These are phyloP conservation scores for Morpho deidamia DNA, from an alignment of 2,888 invertebrate species.

Conservation along the genomic window DNA sequence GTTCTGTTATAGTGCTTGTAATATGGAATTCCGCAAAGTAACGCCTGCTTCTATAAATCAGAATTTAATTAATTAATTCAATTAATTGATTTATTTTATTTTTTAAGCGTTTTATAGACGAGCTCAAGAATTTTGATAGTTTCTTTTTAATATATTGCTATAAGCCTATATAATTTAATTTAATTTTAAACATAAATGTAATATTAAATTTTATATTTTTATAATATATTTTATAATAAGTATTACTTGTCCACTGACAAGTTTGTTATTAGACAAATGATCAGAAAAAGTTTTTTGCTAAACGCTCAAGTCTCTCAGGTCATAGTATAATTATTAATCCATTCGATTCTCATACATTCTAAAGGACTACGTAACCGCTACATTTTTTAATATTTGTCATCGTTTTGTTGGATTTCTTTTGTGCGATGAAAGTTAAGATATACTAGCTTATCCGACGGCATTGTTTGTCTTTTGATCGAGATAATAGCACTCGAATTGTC, in stretches of 20 bases:
- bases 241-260: not conserved
- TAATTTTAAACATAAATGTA: not conserved
- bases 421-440: conserved; percentile 33
- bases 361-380: conserved; percentile 56
- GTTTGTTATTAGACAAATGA: too few species aligned
- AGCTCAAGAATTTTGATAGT: not conserved
- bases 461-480: conserved; percentile 18
- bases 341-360: conserved; percentile 49
- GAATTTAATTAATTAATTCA: too few species aligned
- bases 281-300: too few species aligned
- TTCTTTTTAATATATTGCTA: not conserved
- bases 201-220: too few species aligned
- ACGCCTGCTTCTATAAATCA: too few species aligned
- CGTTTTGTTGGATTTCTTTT: conserved; percentile 18
- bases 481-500: conserved; percentile 43
- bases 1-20: too few species aligned
- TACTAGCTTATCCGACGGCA: conserved; percentile 28
- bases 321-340: conserved; percentile 25
- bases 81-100: too few species aligned
- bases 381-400: conserved; percentile 38
- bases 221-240: too few species aligned
- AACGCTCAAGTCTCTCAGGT: conserved; percentile 28
- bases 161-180: not conserved
- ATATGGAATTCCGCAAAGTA: too few species aligned
- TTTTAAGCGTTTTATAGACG: too few species aligned